Percentiles rank a stretch among this genome's conserved stretches.
Evolutionary conservation across 2,888 invertebrate genomes (phyloP).

Genomic region (Epsilonema sp.): DNA sequence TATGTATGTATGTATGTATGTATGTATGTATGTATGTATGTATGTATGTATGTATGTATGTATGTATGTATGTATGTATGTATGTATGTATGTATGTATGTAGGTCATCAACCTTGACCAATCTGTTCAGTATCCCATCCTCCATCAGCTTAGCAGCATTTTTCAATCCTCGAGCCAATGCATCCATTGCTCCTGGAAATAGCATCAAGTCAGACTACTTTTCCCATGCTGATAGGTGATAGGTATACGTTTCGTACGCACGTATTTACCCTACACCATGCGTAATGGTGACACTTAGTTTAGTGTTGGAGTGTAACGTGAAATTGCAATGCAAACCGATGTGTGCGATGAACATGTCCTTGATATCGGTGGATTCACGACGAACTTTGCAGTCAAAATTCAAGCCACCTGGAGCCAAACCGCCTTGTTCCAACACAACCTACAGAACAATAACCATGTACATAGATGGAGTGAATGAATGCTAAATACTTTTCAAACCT

Average conservation of each 20-base stretch:
- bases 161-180: slow-evolving; percentile 40
- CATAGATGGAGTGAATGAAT: background rate
- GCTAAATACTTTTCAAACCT: slow-evolving; percentile 22
- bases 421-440: slow-evolving; percentile 35
- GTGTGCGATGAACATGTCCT: slow-evolving; percentile 39
- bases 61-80: too few relatives aligned
- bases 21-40: too few relatives aligned
- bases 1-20: too few relatives aligned
- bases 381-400: slow-evolving; percentile 39
- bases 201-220: too few relatives aligned
- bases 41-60: too few relatives aligned
- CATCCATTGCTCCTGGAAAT: slow-evolving; percentile 38
- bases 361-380: slow-evolving; percentile 37
- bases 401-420: slow-evolving; percentile 42
- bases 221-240: background rate
- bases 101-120: slow-evolving; percentile 44
- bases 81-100: too few relatives aligned
- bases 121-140: slow-evolving; percentile 41
- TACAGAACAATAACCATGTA: slow-evolving; percentile 9
- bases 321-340: slow-evolving; percentile 32
- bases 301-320: too few relatives aligned
- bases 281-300: too few relatives aligned
- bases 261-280: too few relatives aligned
- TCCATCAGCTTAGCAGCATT: slow-evolving; percentile 38
- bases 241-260: background rate